Evolutionary conservation across 2,888 invertebrate species (phyloP).

Genomic region (Drosophila mettleri): DNA sequence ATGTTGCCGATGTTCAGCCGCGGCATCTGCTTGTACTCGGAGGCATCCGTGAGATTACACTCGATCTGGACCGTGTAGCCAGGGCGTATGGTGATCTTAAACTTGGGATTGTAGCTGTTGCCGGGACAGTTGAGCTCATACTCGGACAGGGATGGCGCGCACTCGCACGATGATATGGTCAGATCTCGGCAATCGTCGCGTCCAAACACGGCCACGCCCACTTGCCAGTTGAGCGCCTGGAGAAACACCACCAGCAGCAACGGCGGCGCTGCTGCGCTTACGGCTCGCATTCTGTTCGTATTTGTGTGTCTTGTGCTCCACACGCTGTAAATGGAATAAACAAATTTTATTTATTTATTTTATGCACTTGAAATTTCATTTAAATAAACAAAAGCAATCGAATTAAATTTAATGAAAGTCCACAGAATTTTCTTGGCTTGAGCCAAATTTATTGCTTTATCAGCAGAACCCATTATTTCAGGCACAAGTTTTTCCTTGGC

Average conservation of each 20-base stretch:
- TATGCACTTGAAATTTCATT: too few species aligned
- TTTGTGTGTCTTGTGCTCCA: not conserved
- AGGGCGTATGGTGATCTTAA: conserved; percentile 81
- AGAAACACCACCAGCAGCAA: conserved; percentile 52
- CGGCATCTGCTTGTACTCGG: conserved; percentile 81
- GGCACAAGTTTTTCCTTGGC: too few species aligned
- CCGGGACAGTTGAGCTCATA: conserved; percentile 83
- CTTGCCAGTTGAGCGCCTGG: conserved; percentile 39
- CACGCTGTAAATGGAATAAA: not conserved
- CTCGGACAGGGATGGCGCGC: conserved; percentile 78
- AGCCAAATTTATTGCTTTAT: too few species aligned
- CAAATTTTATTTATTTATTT: not conserved
- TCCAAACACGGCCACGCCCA: conserved; percentile 45
- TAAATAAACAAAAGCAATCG: too few species aligned
- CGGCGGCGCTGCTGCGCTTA: conserved; percentile 38
- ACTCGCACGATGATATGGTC: conserved; percentile 75
- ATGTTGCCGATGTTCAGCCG: conserved; percentile 79
- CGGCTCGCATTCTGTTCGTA: conserved; percentile 20
- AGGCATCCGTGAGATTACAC: conserved; percentile 78
- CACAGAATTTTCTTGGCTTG: too few species aligned
- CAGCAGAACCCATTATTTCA: too few species aligned
- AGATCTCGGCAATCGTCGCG: conserved; percentile 81
- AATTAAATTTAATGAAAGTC: too few species aligned
- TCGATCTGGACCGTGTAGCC: conserved; percentile 81
- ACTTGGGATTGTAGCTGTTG: conserved; percentile 73